Base-by-base conservation (phyloP, 2,888 invertebrate species). In the Lissonota sp. region DNA sequence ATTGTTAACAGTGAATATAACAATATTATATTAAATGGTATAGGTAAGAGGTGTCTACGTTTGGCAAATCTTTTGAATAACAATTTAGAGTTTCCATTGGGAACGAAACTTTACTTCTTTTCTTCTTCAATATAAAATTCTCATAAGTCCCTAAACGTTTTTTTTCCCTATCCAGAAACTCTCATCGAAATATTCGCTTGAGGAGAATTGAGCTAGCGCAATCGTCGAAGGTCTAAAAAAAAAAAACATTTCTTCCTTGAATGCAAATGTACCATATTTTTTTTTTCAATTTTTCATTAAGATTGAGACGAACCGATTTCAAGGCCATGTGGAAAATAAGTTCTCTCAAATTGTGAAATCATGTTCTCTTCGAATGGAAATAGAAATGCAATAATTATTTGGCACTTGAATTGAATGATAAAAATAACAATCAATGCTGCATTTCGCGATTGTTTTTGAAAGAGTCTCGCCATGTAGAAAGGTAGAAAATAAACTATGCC, bases 41-140 rank as follows among this genome's bases (percentile, higher is more conserved):
- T 79, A 76, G 80, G 71, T 70, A 42, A 76, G 75, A 71, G 26
- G 77, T 86, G 87, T 88, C 91, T 89, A 90, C 90, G 88, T 86
- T 88, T 87, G 90, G 88, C 89, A 88, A 89, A 85, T 86, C 87
- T 89, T 90, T 90, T 86, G 90, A 89, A 89, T 87, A 90, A 91
- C 89, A 88, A 90, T 90, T 87, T 85, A 87, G 87, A 90, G 87
- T 89, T 88, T 86, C 88, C 80, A 82, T 75, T 83, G 69, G 53
- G 60, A 88, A 85, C 84, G 87, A 88, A 90, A 88, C 87, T 88
- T 88, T 84, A 82, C 84, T 80, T 83, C 70, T 71, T 72, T 67
- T 72, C 26, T 8, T 46, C 10, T 64, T 42, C 5, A 26, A 70
- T 77, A 72, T 58, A 73, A 81, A 78, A 78, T 60, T 64, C 44